A percentile compares a stretch with the other conserved stretches of the same genome.
These are phyloP conservation scores for Acanthosoma haemorrhoidale DNA, from an alignment of 2,888 invertebrate genomes.

Conservation along the genomic window DNA sequence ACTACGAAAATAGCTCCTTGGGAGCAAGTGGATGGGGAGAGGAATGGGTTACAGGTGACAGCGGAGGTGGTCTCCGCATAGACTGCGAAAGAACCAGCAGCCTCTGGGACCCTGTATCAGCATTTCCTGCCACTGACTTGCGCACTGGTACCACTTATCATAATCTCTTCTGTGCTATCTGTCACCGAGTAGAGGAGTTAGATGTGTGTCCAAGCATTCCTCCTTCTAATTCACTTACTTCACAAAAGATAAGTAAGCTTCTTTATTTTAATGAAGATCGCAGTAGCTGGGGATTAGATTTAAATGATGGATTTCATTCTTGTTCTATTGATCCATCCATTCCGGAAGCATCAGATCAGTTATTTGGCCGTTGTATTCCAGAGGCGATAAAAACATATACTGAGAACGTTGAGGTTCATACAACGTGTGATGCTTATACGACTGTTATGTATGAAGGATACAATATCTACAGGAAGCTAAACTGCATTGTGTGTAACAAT, in stretches of 20 bases:
- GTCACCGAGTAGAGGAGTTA: slow-evolving; percentile 45
- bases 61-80: too few species aligned
- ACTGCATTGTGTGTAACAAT: slow-evolving; percentile 50
- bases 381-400: slow-evolving; percentile 45
- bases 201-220: slow-evolving; percentile 46
- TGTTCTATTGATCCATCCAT: slow-evolving; percentile 47
- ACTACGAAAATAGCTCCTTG: too few species aligned
- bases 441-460: slow-evolving; percentile 47
- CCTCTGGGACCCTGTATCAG: slow-evolving; percentile 27
- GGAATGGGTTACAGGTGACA: too few species aligned
- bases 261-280: slow-evolving; percentile 41
- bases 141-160: slow-evolving; percentile 42
- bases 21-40: too few species aligned
- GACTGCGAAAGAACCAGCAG: too few species aligned
- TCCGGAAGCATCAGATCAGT: slow-evolving; percentile 44
- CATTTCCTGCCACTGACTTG: slow-evolving; percentile 42
- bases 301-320: slow-evolving; percentile 44
- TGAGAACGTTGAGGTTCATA: slow-evolving; percentile 44
- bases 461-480: slow-evolving; percentile 47
- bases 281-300: slow-evolving; percentile 45
- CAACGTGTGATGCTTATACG: slow-evolving; percentile 48
- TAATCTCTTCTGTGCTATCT: slow-evolving; percentile 48
- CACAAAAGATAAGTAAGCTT: slow-evolving; percentile 37
- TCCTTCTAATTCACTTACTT: slow-evolving; percentile 45
- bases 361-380: slow-evolving; percentile 46